Conservation (phyloP, 1,140 invertebrate species). For the Atopsyche davidsoni region DNA sequence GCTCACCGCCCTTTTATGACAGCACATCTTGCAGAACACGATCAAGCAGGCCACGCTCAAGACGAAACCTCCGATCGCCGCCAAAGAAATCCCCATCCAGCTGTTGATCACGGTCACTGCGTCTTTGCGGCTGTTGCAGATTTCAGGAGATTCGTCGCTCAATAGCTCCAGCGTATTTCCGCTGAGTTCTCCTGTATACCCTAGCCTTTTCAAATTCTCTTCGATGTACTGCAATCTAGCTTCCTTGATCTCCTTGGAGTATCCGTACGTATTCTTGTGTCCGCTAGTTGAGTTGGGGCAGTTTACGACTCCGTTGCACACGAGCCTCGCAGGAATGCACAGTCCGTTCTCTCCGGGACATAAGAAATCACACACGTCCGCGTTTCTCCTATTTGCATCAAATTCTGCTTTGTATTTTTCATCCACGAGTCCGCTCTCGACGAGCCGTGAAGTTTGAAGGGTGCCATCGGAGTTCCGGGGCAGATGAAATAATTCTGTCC, state of each 20-base stretch:
- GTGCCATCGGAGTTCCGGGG: constrained; percentile 74
- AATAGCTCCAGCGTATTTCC: constrained; percentile 44
- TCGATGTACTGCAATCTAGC: constrained; percentile 47
- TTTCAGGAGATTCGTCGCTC: constrained; percentile 59
- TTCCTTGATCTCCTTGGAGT: constrained; percentile 43
- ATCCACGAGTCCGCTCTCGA: constrained; percentile 51
- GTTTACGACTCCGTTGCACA: constrained; percentile 83
- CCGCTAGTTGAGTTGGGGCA: constrained; percentile 61
- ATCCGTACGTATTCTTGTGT: constrained; percentile 37
- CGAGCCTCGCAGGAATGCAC: constrained; percentile 71
- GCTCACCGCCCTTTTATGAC: constrained; percentile 46
- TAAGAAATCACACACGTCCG: constrained; percentile 62
- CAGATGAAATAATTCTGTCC: constrained; percentile 83
- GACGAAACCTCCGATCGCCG: constrained; percentile 38
- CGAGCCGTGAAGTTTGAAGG: constrained; percentile 64
- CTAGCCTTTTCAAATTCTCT: constrained; percentile 51
- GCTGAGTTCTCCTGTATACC: constrained; percentile 46
- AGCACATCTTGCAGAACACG: constrained; percentile 45
- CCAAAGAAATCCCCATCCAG: constrained; percentile 42
- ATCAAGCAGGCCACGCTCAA: constrained; percentile 39
- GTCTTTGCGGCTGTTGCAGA: constrained; percentile 48
- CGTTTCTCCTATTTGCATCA: constrained; percentile 35
- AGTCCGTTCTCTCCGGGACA: constrained; percentile 75
- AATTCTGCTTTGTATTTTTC: constrained; percentile 31
- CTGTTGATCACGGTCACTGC: constrained; percentile 37